These are phyloP conservation scores for Ormyrus labotus DNA, from an alignment of 2,888 invertebrate genomes.

Conservation along the genomic window DNA sequence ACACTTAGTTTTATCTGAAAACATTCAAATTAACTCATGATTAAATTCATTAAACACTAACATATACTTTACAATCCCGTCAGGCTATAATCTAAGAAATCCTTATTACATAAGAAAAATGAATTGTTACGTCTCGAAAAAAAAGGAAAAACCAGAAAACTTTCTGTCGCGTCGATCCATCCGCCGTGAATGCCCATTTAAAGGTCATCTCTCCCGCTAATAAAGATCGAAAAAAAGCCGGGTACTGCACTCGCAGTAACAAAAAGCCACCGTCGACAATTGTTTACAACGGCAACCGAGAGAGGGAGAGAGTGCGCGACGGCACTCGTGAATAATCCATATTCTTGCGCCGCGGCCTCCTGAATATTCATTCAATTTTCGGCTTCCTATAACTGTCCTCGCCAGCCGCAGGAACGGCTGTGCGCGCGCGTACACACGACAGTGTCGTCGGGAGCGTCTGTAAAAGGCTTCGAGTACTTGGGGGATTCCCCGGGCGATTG, in stretches of 20 bases:
- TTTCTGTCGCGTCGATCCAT: no score
- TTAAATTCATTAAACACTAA: no score
- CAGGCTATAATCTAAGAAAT: no score
- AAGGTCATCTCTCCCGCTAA: not conserved
- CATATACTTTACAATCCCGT: no score
- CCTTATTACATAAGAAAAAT: no score
- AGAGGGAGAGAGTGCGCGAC: not conserved
- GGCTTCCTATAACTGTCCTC: not conserved
- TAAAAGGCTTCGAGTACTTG: not conserved
- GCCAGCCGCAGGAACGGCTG: not conserved
- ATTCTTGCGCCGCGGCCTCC: not conserved
- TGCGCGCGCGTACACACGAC: not conserved
- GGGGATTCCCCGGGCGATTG: no score
- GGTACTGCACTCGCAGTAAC: not conserved
- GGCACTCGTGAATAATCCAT: slow-evolving; percentile 40
- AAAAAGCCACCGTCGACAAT: slow-evolving; percentile 18
- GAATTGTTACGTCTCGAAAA: no score
- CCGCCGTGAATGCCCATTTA: no score
- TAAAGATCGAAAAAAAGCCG: not conserved
- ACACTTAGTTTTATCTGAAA: no score
- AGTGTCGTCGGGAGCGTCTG: not conserved
- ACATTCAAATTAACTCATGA: no score
- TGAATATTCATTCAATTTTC: slow-evolving; percentile 44
- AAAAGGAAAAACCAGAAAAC: no score
- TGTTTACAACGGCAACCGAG: slow-evolving; percentile 13